Evolutionary conservation across 2,797 vertebrate genomes (phyloP).

Genomic region (Epinephelus awoara): DNA sequence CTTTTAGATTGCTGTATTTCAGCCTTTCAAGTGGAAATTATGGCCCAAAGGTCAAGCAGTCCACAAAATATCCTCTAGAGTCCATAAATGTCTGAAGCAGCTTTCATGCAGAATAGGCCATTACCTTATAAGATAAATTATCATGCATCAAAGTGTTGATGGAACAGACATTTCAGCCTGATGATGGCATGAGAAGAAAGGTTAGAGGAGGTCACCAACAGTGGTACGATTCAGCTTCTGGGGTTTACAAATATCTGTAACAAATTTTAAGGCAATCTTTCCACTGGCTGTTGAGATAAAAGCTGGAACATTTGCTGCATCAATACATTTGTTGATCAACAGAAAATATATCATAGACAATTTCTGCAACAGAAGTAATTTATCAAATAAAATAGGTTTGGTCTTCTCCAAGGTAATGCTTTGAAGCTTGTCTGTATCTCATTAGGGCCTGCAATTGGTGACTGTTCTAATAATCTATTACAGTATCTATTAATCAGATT

Average conservation of each 20-base stretch:
- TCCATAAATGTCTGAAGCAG: constrained; percentile 10
- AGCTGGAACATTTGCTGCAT: not conserved
- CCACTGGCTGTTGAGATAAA: not conserved
- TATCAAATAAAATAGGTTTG: not conserved
- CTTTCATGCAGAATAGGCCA: not conserved
- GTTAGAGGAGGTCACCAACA: not conserved
- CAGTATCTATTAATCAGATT: not conserved
- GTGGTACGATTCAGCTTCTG: not conserved
- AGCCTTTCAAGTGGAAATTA: not conserved
- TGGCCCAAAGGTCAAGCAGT: not conserved
- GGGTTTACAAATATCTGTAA: not conserved
- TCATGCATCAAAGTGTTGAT: not conserved
- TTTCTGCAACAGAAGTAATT: not conserved
- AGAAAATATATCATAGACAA: not conserved
- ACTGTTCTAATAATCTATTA: not conserved
- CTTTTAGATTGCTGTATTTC: not conserved
- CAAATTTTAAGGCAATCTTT: not conserved
- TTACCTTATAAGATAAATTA: not conserved
- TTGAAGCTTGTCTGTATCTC: not conserved
- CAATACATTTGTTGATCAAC: not conserved
- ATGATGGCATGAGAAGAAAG: not conserved
- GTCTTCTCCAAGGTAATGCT: not conserved
- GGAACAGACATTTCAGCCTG: not conserved
- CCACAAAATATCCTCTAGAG: not conserved
- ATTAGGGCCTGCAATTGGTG: not conserved